phyloP scores from a whole-genome alignment of 37 sponge, comb jelly and placozoan species.

The Axinella damicornis region DNA sequence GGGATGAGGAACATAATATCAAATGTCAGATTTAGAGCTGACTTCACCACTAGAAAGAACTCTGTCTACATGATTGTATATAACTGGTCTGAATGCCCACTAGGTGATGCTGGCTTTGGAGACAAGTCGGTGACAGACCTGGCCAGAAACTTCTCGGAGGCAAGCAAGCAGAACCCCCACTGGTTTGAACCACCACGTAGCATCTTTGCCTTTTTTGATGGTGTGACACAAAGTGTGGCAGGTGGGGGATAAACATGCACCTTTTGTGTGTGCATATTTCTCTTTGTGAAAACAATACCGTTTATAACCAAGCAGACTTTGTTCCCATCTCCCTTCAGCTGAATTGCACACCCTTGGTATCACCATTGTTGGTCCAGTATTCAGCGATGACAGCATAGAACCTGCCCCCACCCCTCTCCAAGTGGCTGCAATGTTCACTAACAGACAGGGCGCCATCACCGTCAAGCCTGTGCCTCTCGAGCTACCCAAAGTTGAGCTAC shows the following conservation, averaged over 20 bases:
- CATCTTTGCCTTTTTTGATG: slow-evolving; percentile 58
- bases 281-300: too few relatives aligned
- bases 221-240: slow-evolving; percentile 40
- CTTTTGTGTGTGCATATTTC: too few relatives aligned
- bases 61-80: background rate
- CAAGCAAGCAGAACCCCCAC: slow-evolving; percentile 31
- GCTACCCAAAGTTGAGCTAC: background rate
- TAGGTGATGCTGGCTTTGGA: slow-evolving; percentile 38
- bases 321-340: background rate
- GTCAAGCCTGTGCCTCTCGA: background rate
- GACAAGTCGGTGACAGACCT: slow-evolving; percentile 49
- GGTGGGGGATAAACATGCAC: slow-evolving; percentile 7
- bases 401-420: slow-evolving; percentile 15
- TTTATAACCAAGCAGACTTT: too few relatives aligned
- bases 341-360: slow-evolving; percentile 24
- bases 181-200: slow-evolving; percentile 22
- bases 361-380: slow-evolving; percentile 30
- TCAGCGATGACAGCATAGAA: slow-evolving; percentile 32
- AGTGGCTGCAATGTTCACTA: slow-evolving; percentile 14
- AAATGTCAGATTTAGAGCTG: too few relatives aligned
- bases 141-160: slow-evolving; percentile 35
- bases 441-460: background rate
- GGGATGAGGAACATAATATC: too few relatives aligned
- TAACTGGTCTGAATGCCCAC: too few relatives aligned
- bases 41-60: background rate